Conservation (phyloP, 1,140 invertebrate species). For the Panagrolaimus sp. region DNA sequence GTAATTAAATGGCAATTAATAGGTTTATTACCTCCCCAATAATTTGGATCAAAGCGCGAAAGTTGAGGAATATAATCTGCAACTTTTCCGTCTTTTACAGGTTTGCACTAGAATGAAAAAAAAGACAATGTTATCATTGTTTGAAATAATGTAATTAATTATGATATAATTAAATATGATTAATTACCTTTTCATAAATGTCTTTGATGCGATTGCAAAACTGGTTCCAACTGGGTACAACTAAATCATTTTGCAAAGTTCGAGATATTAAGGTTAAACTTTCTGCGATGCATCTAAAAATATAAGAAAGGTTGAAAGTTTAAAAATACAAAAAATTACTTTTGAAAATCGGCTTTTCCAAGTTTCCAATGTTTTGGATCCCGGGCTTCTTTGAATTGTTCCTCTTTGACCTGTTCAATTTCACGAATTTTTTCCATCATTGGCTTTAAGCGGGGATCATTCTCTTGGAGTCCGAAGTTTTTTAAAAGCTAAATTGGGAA, state of each 20-base stretch:
- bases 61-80: conserved; percentile 58
- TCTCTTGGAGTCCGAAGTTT: conserved; percentile 47
- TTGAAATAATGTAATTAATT: neutral
- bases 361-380: conserved; percentile 52
- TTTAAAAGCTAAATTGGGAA: conserved; percentile 39
- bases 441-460: conserved; percentile 36
- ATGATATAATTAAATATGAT: neutral
- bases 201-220: conserved; percentile 40
- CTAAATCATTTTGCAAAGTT: conserved; percentile 47
- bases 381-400: conserved; percentile 31
- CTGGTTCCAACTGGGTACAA: conserved; percentile 39
- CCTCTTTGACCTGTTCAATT: conserved; percentile 45
- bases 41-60: conserved; percentile 59
- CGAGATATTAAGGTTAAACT: conserved; percentile 34
- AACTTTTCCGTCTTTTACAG: conserved; percentile 46
- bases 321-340: neutral
- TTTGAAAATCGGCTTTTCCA: conserved; percentile 37
- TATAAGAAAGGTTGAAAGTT: conserved; percentile 22
- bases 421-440: conserved; percentile 45
- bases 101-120: conserved; percentile 30
- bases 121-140: neutral
- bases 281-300: conserved; percentile 11
- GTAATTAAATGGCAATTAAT: too few species aligned
- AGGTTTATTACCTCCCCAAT: conserved; percentile 59
- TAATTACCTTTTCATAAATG: conserved; percentile 39